These are phyloP conservation scores for Clarias pachynema DNA, from an alignment of 2,797 vertebrate genomes.

Conservation along the genomic window DNA sequence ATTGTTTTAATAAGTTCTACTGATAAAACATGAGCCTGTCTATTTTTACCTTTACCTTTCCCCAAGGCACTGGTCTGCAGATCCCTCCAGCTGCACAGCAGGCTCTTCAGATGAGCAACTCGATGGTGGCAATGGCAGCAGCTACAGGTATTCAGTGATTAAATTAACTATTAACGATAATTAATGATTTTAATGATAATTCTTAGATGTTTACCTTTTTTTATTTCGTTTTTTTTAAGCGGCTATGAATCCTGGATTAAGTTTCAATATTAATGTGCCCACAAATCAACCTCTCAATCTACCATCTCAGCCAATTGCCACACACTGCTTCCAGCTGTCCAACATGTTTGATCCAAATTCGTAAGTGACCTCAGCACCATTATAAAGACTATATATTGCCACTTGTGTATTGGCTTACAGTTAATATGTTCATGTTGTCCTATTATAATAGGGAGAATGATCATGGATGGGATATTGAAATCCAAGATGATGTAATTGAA, in stretches of 20 bases:
- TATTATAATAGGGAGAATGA: conserved; percentile 81
- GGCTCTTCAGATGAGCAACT: conserved; percentile 94
- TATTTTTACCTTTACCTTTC: not conserved
- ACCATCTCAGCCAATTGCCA: conserved; percentile 88
- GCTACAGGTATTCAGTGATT: conserved; percentile 71
- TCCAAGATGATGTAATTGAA: conserved; percentile 96
- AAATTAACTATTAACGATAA: not conserved
- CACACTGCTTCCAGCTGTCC: conserved; percentile 96
- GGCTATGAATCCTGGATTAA: conserved; percentile 67
- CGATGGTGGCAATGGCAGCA: conserved; percentile 91
- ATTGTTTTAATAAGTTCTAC: not conserved
- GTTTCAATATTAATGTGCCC: conserved; percentile 68
- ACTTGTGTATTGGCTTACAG: not conserved
- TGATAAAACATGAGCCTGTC: not conserved
- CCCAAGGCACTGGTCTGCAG: conserved; percentile 89
- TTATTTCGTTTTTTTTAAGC: conserved; percentile 28
- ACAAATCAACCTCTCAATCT: conserved; percentile 68
- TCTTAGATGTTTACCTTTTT: not conserved
- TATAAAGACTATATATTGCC: too few species aligned
- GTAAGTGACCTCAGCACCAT: conserved; percentile 70
- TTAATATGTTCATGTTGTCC: not conserved
- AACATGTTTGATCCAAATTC: conserved; percentile 96
- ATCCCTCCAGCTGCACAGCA: conserved; percentile 95
- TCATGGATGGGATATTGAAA: conserved; percentile 91
- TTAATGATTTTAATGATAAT: not conserved